A percentile compares a stretch with the other conserved stretches of the same genome.
phyloP scores from a whole-genome alignment of 2,888 invertebrate genomes.

The Agonopterix subpropinquella region DNA sequence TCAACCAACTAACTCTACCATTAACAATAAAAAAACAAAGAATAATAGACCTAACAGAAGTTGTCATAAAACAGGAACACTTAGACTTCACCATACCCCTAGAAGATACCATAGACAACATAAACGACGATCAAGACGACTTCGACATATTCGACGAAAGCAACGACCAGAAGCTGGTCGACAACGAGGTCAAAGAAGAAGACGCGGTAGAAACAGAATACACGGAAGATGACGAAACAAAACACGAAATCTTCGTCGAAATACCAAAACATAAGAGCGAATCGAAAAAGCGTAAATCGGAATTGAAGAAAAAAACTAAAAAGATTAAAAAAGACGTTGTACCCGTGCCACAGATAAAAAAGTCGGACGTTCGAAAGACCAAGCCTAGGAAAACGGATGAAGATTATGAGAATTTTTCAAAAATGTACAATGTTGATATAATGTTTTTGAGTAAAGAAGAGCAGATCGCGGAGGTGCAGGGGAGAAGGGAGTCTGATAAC shows the following conservation, averaged over 20 bases:
- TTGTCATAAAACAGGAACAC: conserved; percentile 3
- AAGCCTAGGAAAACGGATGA: conserved; percentile 13
- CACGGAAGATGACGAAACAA: conserved; percentile 4
- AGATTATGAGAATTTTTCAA: conserved; percentile 12
- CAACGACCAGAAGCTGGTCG: not conserved
- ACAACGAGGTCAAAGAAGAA: conserved; percentile 7
- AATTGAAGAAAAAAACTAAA: conserved; percentile 4
- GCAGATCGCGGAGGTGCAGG: conserved; percentile 12
- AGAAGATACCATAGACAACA: conserved; percentile 6
- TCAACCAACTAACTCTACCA: conserved; percentile 8
- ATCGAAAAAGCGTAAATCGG: conserved; percentile 5
- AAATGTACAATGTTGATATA: conserved; percentile 11
- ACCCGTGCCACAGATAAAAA: conserved; percentile 4
- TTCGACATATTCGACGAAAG: conserved; percentile 5
- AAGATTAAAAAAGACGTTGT: conserved; percentile 8
- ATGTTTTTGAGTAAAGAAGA: conserved; percentile 11
- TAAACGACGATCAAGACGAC: conserved; percentile 3
- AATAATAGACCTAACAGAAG: conserved; percentile 6
- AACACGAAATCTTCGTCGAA: conserved; percentile 9
- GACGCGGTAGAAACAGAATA: conserved; percentile 3
- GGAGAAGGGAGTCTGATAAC: conserved; percentile 10
- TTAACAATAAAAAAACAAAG: conserved; percentile 6
- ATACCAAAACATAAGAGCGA: conserved; percentile 6
- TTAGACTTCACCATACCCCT: not conserved
- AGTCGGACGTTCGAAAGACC: conserved; percentile 8